Evolutionary conservation across 2,113 vertebrate genomes (phyloP), one percentile per base, ranked within the genome.

Genomic region (Isichthys henryi): DNA sequence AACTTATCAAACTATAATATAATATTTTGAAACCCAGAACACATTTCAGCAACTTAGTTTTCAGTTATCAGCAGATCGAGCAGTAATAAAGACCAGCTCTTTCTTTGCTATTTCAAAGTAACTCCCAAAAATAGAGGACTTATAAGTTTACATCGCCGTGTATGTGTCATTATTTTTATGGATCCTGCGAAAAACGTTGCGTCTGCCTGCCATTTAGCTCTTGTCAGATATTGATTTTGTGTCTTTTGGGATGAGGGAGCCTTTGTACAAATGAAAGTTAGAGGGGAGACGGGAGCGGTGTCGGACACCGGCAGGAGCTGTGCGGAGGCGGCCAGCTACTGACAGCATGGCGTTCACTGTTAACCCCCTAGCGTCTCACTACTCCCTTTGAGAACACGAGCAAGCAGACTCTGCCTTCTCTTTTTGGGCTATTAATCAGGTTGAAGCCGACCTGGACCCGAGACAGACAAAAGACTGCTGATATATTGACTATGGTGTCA

Each of bases 161-260:
- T n/a, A n/a, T 17, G 31, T 49, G 56, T 15, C 53, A 66, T 70
- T 66, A 50, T 86, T 90, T 87, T 88, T 35, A 87, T 31, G 50
- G 86, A 70, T 53, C 39, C 49, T 77, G 31, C 27, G 62, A 43
- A 52, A 90, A 50, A 87, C 23, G 87, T 58, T 70, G 58, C 1
- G 15, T 86, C 86, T 62, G 82, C 21, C 84, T 62, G 82, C 48
- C 89, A 52, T 90, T 88, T 82, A 58, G 31, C 31, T 27, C 48
- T 84, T 31, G 89, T 45, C 85, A 87, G 17, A 86, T 90, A 35
- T 90, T 70, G 66, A 90, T 87, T 88, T 21, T 27, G 85, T 86
- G 85, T 87, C 85, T 87, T 87, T n/a, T 8, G 8, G 52, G 46
- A n/a, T 50, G 35, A 48, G 35, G 23, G 31, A 31, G 45, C 23